These are phyloP conservation scores for Plebejus argus DNA, from an alignment of 2,888 invertebrate genomes.

Conservation along the genomic window DNA sequence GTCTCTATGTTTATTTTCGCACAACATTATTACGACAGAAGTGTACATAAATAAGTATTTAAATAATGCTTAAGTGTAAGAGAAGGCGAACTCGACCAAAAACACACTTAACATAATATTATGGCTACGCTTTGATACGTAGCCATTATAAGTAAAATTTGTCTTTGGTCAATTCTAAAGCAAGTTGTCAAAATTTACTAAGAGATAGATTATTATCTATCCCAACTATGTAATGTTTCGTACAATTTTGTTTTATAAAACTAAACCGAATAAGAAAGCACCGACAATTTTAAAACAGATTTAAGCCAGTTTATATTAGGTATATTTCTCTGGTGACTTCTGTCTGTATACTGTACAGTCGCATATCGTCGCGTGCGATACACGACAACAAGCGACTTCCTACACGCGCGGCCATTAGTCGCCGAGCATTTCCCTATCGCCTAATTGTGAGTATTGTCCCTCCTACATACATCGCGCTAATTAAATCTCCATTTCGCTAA, in stretches of 20 bases:
- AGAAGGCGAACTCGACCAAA: background rate
- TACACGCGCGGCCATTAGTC: constrained; percentile 68
- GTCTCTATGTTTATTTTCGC: constrained; percentile 19
- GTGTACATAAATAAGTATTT: background rate
- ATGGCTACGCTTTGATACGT: no score
- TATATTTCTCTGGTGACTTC: background rate
- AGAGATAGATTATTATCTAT: no score
- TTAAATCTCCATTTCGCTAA: constrained; percentile 72
- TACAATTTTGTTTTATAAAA: no score
- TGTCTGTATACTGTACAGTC: background rate
- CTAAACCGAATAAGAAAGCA: no score
- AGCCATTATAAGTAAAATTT: no score
- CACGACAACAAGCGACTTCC: constrained; percentile 52
- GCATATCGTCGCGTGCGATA: constrained; percentile 38
- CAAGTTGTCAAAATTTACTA: no score
- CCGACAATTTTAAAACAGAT: no score
- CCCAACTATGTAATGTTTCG: no score
- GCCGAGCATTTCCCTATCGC: constrained; percentile 63
- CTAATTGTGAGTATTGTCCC: constrained; percentile 30
- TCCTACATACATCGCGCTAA: constrained; percentile 64
- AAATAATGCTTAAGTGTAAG: background rate
- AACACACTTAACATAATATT: background rate
- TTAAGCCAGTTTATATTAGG: background rate
- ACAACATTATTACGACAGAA: constrained; percentile 1
- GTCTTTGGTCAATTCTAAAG: no score